Conservation (phyloP, 2,797 vertebrate genomes). For the Anguilla obscura region DNA sequence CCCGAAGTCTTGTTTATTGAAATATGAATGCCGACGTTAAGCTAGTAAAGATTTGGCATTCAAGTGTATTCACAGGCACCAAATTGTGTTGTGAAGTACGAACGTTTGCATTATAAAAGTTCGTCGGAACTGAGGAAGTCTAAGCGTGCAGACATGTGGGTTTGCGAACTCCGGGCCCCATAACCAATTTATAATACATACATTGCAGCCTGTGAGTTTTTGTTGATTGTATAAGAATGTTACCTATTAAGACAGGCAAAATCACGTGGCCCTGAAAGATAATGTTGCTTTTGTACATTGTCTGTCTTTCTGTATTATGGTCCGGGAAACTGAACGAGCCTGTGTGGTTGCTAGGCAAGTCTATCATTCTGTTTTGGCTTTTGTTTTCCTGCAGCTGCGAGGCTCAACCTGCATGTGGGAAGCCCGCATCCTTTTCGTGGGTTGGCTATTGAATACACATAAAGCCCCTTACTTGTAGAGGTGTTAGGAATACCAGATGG, state of each 20-base stretch:
- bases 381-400: constrained; percentile 13
- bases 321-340: not conserved
- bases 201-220: not conserved
- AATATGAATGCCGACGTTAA: not conserved
- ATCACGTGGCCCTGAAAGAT: not conserved
- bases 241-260: not conserved
- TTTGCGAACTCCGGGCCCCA: not conserved
- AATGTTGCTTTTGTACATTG: not conserved
- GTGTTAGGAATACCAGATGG: not conserved
- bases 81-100: not conserved
- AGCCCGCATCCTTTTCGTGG: not conserved
- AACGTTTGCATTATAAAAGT: not conserved
- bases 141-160: not conserved
- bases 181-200: not conserved
- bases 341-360: constrained; percentile 11
- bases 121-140: not conserved
- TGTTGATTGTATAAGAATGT: not conserved
- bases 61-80: not conserved
- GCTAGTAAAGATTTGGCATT: not conserved
- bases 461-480: not conserved
- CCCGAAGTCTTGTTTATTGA: not conserved
- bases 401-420: not conserved
- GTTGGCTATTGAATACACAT: not conserved
- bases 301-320: not conserved
- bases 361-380: not conserved